Evolutionary conservation across 2,888 invertebrate genomes (phyloP), one percentile per base, ranked within the genome.

Genomic region (Epirrita christyi): DNA sequence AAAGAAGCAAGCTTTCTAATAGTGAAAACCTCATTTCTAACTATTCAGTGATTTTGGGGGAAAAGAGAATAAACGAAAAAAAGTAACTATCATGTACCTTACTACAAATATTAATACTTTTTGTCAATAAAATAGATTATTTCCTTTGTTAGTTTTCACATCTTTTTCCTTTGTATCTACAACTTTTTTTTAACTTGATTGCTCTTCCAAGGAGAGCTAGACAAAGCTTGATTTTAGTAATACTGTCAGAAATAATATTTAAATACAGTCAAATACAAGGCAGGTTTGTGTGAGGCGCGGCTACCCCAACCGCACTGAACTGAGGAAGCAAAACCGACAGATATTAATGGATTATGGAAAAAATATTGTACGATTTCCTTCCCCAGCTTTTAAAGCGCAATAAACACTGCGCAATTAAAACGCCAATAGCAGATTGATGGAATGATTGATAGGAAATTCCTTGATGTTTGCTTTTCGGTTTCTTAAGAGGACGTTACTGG

Each of bases 311-410:
- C 81, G 78, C 76, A 71, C 75, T 79, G 81, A 83, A 83, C 76
- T 81, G 86, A 75, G 93, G 93, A 93, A 94, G 93, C 93, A 93
- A 93, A 73, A 93, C 92, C 87, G 94, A 94, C 94, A 93, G 94
- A 86, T 94, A 94, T 94, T 94, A 94, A 94, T 94, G 94, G 91
- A 81, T n/a, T 86, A 87, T 87, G 93, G 93, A 94, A 94, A 94
- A 94, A 94, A 94, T 93, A 94, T 93, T 92, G 93, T 93, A 92
- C 93, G 86, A 86, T 85, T 86, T 80, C 86, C 82, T 86, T 86
- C 86, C 86, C 86, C 76, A 75, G 84, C 89, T 88, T 91, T 90
- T 85, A 90, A 91, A 90, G 85, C 87, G 83, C 85, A 87, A 87
- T 87, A 88, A 88, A 91, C 88, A 86, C 78, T 79, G 75, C 73